Evolutionary conservation across 2,888 invertebrate species (phyloP).

Genomic region (Leptopilina syphax): DNA sequence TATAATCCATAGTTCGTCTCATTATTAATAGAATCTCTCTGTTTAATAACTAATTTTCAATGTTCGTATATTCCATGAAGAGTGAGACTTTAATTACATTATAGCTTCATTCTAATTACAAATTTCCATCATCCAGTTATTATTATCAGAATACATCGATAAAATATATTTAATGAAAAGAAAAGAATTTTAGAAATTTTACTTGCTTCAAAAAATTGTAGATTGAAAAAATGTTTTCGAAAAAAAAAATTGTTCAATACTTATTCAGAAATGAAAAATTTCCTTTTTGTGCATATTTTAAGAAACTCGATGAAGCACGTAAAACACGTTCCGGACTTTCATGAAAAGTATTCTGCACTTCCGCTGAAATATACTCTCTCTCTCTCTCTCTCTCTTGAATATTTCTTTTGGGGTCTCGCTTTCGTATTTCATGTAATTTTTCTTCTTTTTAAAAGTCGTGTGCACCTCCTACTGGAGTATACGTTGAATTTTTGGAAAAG

Average conservation of each 20-base stretch:
- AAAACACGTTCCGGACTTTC: background rate
- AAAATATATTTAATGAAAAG: no score
- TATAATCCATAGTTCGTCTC: conserved; percentile 8
- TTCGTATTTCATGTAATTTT: background rate
- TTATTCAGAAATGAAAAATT: background rate
- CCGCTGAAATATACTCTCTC: background rate
- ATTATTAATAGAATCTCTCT: conserved; percentile 1
- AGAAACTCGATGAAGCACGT: conserved; percentile 12
- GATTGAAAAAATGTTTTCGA: background rate
- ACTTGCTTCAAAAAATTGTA: no score
- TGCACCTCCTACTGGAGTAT: background rate
- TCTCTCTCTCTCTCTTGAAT: background rate
- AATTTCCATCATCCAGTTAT: no score
- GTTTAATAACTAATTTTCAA: conserved; percentile 8
- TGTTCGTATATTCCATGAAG: background rate
- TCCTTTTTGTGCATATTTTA: background rate
- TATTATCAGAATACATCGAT: no score
- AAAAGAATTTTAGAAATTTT: no score
- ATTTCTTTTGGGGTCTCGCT: background rate
- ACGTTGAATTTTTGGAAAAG: background rate
- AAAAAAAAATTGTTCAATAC: background rate
- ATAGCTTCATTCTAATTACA: no score
- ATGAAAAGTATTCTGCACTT: conserved; percentile 7
- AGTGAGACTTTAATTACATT: no score
- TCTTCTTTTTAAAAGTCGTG: background rate